Evolutionary conservation across 2,113 vertebrate species (phyloP).

Genomic region (Melanerpes aurifrons): DNA sequence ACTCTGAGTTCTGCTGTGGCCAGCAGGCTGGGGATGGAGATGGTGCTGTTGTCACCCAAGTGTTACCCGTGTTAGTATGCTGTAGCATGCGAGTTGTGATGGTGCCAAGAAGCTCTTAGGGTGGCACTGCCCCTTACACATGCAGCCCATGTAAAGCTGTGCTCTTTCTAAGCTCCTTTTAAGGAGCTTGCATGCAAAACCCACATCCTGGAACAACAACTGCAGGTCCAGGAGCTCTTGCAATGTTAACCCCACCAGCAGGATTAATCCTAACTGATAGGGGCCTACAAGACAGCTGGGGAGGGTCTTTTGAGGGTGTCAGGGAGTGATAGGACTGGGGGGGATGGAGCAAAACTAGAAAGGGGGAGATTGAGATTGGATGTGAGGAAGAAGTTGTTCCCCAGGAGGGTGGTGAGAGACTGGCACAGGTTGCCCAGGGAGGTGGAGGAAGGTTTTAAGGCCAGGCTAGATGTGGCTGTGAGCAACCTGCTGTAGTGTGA

Average conservation of each 20-base stretch:
- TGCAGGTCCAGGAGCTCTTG: background rate
- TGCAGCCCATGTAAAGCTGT: background rate
- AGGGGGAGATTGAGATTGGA: no score
- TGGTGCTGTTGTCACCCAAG: fast-evolving
- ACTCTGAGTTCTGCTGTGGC: background rate
- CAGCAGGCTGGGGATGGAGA: background rate
- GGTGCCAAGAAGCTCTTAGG: background rate
- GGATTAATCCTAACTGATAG: background rate
- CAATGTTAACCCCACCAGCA: background rate
- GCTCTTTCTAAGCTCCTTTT: background rate
- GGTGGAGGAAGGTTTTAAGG: no score
- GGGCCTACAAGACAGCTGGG: no score
- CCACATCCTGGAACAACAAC: background rate
- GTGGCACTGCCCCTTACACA: background rate
- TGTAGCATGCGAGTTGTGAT: fast-evolving
- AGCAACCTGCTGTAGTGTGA: no score
- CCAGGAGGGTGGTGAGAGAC: no score
- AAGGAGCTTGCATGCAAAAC: background rate
- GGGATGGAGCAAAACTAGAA: no score
- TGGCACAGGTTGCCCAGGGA: no score
- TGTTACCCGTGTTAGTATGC: fast-evolving
- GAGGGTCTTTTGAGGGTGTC: no score
- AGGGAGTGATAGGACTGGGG: no score
- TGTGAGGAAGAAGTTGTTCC: no score
- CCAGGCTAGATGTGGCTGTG: no score